Percentiles rank a stretch among this genome's conserved stretches.
These are phyloP conservation scores for Dichetophora obliterata DNA, from an alignment of 2,888 invertebrate genomes.

Conservation along the genomic window DNA sequence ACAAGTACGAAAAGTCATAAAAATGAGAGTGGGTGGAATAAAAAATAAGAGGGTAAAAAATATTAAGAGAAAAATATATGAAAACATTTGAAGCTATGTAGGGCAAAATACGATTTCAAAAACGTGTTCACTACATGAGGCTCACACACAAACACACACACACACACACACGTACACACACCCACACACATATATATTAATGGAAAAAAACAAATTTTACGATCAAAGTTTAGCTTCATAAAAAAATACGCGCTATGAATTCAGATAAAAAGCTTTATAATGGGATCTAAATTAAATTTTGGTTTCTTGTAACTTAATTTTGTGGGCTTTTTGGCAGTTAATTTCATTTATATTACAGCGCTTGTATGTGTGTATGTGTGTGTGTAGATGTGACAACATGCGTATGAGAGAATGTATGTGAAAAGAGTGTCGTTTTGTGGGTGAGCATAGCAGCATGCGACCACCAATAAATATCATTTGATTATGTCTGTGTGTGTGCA, in stretches of 20 bases:
- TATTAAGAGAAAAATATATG: neutral
- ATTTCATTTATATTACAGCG: neutral
- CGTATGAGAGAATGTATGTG: too few species aligned
- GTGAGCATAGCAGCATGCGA: neutral
- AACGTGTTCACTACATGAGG: neutral
- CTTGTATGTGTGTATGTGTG: neutral
- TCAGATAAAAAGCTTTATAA: neutral
- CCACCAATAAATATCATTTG: neutral
- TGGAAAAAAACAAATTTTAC: neutral
- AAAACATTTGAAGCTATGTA: constrained; percentile 20
- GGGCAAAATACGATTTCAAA: neutral
- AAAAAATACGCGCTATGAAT: neutral
- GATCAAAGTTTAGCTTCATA: neutral
- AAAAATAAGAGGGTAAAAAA: neutral
- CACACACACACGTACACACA: constrained; percentile 2
- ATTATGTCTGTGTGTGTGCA: neutral
- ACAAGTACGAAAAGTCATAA: too few species aligned
- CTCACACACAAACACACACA: neutral
- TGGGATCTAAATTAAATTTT: constrained; percentile 13
- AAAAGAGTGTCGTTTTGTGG: neutral
- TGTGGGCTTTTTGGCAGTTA: constrained; percentile 10
- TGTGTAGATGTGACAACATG: too few species aligned
- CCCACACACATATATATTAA: neutral
- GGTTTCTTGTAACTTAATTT: constrained; percentile 21
- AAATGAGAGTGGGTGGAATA: neutral